Evolutionary conservation across 2,113 vertebrate genomes (phyloP).

Genomic region (Paramormyrops kingsleyae): DNA sequence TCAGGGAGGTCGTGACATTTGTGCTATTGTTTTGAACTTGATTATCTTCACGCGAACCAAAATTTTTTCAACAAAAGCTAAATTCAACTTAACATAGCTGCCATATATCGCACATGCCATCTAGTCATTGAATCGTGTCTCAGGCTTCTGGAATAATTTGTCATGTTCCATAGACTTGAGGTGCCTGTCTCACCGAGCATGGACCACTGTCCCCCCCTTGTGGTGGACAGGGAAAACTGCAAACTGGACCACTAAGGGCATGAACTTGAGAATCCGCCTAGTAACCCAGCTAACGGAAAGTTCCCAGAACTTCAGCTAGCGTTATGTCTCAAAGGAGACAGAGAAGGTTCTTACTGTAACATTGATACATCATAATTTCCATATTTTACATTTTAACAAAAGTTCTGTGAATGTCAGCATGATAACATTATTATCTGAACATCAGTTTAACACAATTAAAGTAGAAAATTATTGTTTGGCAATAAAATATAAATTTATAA

Average conservation of each 20-base stretch:
- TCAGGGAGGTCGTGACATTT: neutral
- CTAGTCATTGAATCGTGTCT: neutral
- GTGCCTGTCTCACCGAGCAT: neutral
- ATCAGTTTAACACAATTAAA: neutral
- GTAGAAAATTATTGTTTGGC: neutral
- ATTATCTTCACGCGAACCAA: neutral
- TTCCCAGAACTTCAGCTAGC: neutral
- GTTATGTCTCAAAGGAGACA: neutral
- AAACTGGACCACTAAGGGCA: neutral
- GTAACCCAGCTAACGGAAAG: neutral
- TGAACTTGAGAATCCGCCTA: neutral
- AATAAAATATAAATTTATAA: neutral
- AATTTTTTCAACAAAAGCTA: neutral
- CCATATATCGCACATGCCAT: neutral
- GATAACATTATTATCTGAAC: neutral
- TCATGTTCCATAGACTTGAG: neutral
- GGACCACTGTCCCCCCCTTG: neutral
- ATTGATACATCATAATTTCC: neutral
- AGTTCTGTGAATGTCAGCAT: neutral
- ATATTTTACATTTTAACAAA: neutral
- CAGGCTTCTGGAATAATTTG: neutral
- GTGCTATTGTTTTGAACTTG: neutral
- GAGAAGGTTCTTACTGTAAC: neutral
- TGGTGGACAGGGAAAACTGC: neutral
- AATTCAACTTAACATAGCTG: neutral